Evolutionary conservation across 2,797 vertebrate genomes (phyloP), one percentile per base, ranked within the genome.

Genomic region (Diceros bicornis): DNA sequence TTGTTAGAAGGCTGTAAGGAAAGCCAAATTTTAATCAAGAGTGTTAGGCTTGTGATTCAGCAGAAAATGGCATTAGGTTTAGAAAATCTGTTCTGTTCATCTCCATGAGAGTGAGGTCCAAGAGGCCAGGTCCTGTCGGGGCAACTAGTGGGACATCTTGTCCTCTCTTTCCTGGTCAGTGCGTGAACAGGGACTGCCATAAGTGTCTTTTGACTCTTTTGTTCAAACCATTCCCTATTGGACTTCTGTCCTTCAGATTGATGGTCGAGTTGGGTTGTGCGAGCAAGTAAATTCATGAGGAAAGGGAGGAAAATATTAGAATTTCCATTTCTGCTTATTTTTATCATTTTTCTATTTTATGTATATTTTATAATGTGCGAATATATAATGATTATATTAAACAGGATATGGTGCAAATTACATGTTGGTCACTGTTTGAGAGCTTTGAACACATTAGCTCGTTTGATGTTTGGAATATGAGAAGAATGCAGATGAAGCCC

Each of bases 401-500:
- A 29, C 29, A 79, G 23, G 52, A 29, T n/a, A 29, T 41, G 9
- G 7, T 69, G 2, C 25, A 75, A 34, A 57, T 83, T 59, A 2
- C 68, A 4, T 34, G 4, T 25, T 66, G 21, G 25, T 32, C 20
- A 44, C 20, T 82, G 29, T 11, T 66, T 44, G 64, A 86, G 12
- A 41, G 2, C 23, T 82, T 86, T 90, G 62, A 85, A 69, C 18
- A 16, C 16, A 82, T 64, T 41, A 81, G 59, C 25, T 72, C 13
- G 57, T 84, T 74, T 69, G 5, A 44, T 87, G 20, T 69, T 95
- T 87, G 88, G 55, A 59, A 59, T n/a, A 83, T 34, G 32, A 86
- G 25, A 85, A 64, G 85, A 50, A 55, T 34, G 44, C 2, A 64
- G 62, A 32, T 68, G 21, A 87, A 66, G 23, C 23, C 69, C 32